Percentiles rank a stretch among this genome's conserved stretches.
These are phyloP conservation scores for Mesocentrotus franciscanus DNA, from an alignment of 53 echinoderm and acorn worm species.

Conservation along the genomic window DNA sequence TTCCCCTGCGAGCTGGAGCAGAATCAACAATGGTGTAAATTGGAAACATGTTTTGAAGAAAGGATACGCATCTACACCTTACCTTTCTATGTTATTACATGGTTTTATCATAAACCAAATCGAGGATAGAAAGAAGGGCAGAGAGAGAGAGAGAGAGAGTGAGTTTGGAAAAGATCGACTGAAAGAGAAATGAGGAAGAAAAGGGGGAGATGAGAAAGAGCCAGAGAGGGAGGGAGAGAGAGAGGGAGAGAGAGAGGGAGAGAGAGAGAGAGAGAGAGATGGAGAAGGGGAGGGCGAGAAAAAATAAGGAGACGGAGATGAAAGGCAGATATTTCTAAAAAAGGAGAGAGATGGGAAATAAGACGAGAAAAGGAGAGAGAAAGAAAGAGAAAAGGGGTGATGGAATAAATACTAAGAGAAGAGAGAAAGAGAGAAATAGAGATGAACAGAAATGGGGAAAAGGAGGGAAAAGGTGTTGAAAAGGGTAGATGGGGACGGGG, in stretches of 20 bases:
- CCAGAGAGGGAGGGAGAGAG: no score
- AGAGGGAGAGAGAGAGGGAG: no score
- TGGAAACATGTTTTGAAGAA: conserved; percentile 43
- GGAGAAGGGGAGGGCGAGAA: no score
- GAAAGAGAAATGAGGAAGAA: neutral
- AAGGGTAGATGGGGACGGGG: no score
- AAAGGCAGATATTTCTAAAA: no score
- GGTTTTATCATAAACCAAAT: neutral
- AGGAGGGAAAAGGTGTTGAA: neutral
- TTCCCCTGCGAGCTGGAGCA: conserved; percentile 16
- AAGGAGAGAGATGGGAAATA: neutral
- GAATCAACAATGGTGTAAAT: conserved; percentile 16
- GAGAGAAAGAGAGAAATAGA: neutral
- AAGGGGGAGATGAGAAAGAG: neutral
- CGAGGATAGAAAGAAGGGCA: neutral
- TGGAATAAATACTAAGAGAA: neutral
- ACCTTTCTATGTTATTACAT: neutral
- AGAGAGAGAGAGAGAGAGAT: no score
- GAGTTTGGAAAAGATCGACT: neutral
- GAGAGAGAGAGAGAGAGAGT: neutral
- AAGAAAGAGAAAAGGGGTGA: neutral
- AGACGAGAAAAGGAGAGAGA: neutral
- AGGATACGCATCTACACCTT: neutral
- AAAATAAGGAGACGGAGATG: neutral
- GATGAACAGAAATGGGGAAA: neutral